phyloP scores from a whole-genome alignment of 2,113 vertebrate genomes.

The Lampris incognitus region DNA sequence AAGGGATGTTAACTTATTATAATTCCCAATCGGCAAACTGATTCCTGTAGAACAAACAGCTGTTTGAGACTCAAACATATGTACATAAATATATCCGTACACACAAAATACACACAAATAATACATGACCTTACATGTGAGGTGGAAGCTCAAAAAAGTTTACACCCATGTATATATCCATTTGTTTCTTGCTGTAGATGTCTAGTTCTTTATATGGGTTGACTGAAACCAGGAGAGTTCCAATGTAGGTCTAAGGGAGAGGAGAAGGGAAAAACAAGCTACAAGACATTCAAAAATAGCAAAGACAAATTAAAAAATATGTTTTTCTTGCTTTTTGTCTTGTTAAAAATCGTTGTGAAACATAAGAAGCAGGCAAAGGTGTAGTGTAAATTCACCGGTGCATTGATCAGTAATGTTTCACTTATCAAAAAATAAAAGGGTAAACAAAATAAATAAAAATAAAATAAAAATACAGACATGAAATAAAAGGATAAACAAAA shows the following conservation, averaged over 20 bases:
- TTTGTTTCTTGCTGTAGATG: constrained; percentile 91
- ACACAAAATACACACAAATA: neutral
- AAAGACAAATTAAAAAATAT: too few relatives aligned
- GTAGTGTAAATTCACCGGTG: constrained; percentile 19
- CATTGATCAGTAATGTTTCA: constrained; percentile 43
- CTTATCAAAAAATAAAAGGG: constrained; percentile 39
- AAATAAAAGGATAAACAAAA: neutral
- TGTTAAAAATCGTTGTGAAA: neutral
- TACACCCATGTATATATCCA: constrained; percentile 94
- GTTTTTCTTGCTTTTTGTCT: too few relatives aligned
- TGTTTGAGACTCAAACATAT: too few relatives aligned
- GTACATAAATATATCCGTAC: neutral
- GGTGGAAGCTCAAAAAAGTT: constrained; percentile 98
- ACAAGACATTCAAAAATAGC: too few relatives aligned
- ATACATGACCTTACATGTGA: constrained; percentile 88
- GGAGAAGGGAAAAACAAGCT: constrained; percentile 40
- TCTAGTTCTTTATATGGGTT: constrained; percentile 95
- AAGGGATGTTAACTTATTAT: too few relatives aligned
- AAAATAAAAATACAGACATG: neutral
- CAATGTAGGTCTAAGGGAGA: constrained; percentile 91
- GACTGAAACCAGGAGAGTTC: constrained; percentile 95
- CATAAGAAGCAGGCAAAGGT: neutral
- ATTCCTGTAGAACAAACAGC: too few relatives aligned
- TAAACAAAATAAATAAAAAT: neutral
- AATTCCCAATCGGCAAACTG: too few relatives aligned